phyloP scores from a whole-genome alignment of 2,113 vertebrate genomes.

The Calyptomena viridis region DNA sequence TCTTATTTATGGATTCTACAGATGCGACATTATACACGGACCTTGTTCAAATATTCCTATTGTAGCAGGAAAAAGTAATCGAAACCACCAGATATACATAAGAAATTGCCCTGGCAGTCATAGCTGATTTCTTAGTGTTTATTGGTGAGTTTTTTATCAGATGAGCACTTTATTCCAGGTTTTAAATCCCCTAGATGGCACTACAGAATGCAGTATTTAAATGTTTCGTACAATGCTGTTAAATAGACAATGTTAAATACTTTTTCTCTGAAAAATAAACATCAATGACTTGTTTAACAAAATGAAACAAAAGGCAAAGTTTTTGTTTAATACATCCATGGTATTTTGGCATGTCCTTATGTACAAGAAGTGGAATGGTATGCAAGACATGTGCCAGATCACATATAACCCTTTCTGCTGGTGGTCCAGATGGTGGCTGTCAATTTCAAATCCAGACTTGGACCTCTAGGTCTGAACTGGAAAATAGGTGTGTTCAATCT shows the following conservation, averaged over 20 bases:
- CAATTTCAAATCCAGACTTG: conserved; percentile 24
- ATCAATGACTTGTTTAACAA: conserved; percentile 39
- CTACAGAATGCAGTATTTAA: conserved; percentile 75
- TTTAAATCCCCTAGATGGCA: conserved; percentile 80
- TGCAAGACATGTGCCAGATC: conserved; percentile 14
- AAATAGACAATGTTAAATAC: conserved; percentile 43
- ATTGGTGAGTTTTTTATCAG: conserved; percentile 4
- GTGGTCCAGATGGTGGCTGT: conserved; percentile 60
- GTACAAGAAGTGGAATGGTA: not conserved
- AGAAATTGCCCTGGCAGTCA: conserved; percentile 23
- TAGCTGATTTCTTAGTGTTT: conserved; percentile 30
- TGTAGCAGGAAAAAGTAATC: conserved; percentile 37
- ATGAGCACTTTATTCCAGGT: not conserved
- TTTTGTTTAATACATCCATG: not conserved
- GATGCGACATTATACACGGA: not conserved
- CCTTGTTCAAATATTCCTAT: conserved; percentile 35
- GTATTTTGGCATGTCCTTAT: conserved; percentile 11
- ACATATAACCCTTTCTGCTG: conserved; percentile 7
- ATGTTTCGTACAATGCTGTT: conserved; percentile 47
- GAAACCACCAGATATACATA: not conserved
- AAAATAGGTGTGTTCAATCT: conserved; percentile 41
- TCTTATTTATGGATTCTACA: not conserved
- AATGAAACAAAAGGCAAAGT: not conserved
- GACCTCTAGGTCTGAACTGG: conserved; percentile 49
- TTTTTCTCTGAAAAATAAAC: conserved; percentile 62